Conservation (phyloP, 2,888 invertebrate species). For the Phengaris arion region DNA sequence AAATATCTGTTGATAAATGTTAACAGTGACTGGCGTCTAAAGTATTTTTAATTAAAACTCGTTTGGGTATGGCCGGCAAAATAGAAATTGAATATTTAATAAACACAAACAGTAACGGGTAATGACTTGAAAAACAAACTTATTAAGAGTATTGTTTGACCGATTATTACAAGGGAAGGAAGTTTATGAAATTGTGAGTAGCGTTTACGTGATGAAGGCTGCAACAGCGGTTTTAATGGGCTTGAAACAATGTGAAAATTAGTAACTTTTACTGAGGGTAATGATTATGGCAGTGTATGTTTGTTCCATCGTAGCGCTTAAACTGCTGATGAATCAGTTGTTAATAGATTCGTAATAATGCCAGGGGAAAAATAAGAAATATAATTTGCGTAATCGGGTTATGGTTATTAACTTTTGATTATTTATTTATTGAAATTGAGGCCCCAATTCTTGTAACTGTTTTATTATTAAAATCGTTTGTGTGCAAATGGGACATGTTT, state of each 20-base stretch:
- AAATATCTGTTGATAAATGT: constrained; percentile 15
- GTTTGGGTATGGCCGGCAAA: neutral
- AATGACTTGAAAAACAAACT: constrained; percentile 21
- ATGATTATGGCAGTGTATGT: neutral
- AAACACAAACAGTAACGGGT: constrained; percentile 8
- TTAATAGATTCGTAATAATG: too few species aligned
- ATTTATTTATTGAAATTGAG: too few species aligned
- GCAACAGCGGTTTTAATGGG: neutral
- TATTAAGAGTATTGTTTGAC: constrained; percentile 13
- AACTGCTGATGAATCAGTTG: too few species aligned
- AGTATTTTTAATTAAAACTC: constrained; percentile 24
- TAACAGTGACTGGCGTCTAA: neutral
- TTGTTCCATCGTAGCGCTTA: too few species aligned
- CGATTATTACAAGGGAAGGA: neutral
- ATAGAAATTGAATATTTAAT: constrained; percentile 25
- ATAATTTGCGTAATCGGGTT: too few species aligned
- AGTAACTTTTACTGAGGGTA: neutral
- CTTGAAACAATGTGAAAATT: neutral
- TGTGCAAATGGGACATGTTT: too few species aligned
- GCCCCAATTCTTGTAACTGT: too few species aligned
- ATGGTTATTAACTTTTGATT: too few species aligned
- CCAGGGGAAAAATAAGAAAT: too few species aligned
- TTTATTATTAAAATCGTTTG: too few species aligned
- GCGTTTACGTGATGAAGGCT: neutral
- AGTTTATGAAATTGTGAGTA: neutral